These are phyloP conservation scores for silkworm (Bombyx mori) DNA, from an alignment of 1,140 invertebrate genomes.

Conservation along the genomic window DNA sequence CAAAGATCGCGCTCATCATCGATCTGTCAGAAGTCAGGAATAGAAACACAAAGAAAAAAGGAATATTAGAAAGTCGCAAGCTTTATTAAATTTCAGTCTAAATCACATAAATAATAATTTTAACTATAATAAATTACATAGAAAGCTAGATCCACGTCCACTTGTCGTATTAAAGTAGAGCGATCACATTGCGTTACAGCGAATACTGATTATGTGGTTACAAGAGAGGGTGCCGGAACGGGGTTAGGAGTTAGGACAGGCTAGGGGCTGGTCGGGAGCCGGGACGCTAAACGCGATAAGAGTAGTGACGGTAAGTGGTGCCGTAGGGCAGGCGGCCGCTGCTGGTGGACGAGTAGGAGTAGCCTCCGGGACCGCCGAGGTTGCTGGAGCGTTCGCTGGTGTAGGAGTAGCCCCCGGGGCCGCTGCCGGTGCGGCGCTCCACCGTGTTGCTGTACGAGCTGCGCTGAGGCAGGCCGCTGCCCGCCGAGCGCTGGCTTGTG, in stretches of 20 bases:
- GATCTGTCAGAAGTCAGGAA: slow-evolving; percentile 24
- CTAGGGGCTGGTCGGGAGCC: slow-evolving; percentile 38
- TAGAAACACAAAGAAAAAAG: slow-evolving; percentile 40
- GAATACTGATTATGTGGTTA: slow-evolving; percentile 62
- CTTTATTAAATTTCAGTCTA: slow-evolving; percentile 68
- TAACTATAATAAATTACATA: slow-evolving; percentile 40
- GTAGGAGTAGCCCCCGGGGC: slow-evolving; percentile 80
- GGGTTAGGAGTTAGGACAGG: slow-evolving; percentile 8
- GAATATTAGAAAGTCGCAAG: slow-evolving; percentile 54
- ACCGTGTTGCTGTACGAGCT: slow-evolving; percentile 77
- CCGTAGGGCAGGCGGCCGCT: slow-evolving; percentile 85
- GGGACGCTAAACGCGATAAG: slow-evolving; percentile 83
- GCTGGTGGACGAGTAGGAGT: slow-evolving; percentile 83
- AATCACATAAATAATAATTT: slow-evolving; percentile 44
- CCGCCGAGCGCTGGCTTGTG: slow-evolving; percentile 57
- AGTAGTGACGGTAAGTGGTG: slow-evolving; percentile 86
- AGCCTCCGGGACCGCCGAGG: slow-evolving; percentile 83
- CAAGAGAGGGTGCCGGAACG: not conserved
- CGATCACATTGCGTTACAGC: slow-evolving; percentile 58
- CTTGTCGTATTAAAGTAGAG: slow-evolving; percentile 58
- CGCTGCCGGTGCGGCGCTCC: slow-evolving; percentile 77
- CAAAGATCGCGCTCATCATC: slow-evolving; percentile 51
- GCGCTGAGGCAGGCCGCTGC: slow-evolving; percentile 71
- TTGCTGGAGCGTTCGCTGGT: slow-evolving; percentile 80
- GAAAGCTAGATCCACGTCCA: slow-evolving; percentile 53